phyloP scores from a whole-genome alignment of 2,113 vertebrate species.

The Crotalus viridis region DNA sequence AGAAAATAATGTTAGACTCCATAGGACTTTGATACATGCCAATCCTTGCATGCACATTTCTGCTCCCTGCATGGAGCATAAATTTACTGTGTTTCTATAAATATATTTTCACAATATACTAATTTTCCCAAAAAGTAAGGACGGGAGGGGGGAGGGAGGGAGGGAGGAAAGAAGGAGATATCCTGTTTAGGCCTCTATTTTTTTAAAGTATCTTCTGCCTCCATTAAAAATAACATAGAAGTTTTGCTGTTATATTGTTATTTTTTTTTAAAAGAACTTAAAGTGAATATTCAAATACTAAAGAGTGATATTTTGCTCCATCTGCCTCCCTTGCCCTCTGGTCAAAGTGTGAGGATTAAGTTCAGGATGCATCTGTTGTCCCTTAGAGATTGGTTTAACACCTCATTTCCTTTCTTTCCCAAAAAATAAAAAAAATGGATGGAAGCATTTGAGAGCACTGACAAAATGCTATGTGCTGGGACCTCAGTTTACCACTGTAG shows the following conservation, averaged over 20 bases:
- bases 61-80: constrained; percentile 1
- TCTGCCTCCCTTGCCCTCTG: constrained; percentile 18
- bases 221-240: not conserved
- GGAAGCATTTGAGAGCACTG: not conserved
- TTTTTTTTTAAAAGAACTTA: not conserved
- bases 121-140: not conserved
- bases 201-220: not conserved
- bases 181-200: not conserved
- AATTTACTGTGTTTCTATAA: not conserved
- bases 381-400: not conserved
- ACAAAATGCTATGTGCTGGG: not conserved
- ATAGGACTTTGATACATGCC: not conserved
- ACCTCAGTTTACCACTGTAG: not conserved
- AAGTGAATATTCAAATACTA: constrained; percentile 39
- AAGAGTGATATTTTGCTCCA: constrained; percentile 29
- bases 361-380: not conserved
- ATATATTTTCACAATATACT: not conserved
- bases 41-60: not conserved
- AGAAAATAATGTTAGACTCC: not conserved
- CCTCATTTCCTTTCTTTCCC: not conserved
- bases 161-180: not conserved
- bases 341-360: constrained; percentile 33
- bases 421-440: not conserved
- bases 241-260: constrained; percentile 7
- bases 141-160: not conserved